Evolutionary conservation across 2,113 vertebrate genomes (phyloP).

Genomic region (Labeo rohita): DNA sequence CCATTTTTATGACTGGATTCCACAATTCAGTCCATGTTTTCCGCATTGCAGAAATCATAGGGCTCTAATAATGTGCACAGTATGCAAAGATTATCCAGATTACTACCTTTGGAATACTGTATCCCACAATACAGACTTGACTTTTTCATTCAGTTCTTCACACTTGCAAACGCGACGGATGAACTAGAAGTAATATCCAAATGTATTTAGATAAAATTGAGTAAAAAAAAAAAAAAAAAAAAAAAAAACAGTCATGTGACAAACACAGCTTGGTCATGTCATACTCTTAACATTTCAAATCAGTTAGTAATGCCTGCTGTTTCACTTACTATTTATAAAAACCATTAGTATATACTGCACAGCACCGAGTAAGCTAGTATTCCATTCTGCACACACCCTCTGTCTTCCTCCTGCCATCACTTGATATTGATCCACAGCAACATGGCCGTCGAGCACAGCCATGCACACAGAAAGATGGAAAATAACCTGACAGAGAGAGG

Average conservation of each 20-base stretch:
- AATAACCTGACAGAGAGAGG: constrained; percentile 9
- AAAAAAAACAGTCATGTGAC: not conserved
- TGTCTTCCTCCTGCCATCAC: constrained; percentile 22
- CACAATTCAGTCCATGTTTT: too few species aligned
- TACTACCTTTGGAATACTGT: not conserved
- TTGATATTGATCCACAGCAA: constrained; percentile 43
- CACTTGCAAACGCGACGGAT: not conserved
- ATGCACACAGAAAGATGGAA: constrained; percentile 8
- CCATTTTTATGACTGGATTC: too few species aligned
- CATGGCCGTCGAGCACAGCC: constrained; percentile 33
- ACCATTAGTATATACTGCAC: not conserved
- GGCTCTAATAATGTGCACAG: too few species aligned
- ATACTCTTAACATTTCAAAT: not conserved
- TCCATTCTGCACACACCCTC: constrained; percentile 7
- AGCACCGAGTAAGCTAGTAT: not conserved
- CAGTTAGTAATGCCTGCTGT: not conserved
- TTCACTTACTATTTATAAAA: not conserved
- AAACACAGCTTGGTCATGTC: not conserved
- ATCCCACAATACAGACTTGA: not conserved
- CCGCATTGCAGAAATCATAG: too few species aligned
- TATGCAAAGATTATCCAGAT: not conserved
- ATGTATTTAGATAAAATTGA: not conserved
- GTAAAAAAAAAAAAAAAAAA: too few species aligned
- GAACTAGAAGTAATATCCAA: not conserved
- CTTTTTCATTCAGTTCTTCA: not conserved